A percentile compares a stretch with the other conserved stretches of the same genome.
These are phyloP conservation scores for Cerastis rubricosa DNA, from an alignment of 2,888 invertebrate species.

Conservation along the genomic window DNA sequence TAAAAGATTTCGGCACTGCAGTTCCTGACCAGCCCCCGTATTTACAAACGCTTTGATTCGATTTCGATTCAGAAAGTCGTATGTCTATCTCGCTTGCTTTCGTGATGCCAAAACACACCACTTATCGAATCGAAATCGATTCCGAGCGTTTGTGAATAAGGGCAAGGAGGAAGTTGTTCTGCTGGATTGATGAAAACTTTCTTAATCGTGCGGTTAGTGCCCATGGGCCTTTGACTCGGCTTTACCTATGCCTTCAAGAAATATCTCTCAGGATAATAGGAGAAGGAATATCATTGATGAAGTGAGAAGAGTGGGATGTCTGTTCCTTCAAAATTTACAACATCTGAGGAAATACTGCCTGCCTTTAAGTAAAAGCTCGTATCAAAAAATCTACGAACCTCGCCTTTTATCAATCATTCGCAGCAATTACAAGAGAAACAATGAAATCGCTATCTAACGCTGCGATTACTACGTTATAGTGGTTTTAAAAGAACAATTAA, in stretches of 20 bases:
- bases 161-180: not conserved
- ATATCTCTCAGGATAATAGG: too few relatives aligned
- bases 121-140: too few relatives aligned
- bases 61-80: too few relatives aligned
- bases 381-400: not conserved
- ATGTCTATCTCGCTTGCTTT: too few relatives aligned
- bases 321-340: not conserved
- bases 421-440: conserved; percentile 61
- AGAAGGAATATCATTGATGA: not conserved
- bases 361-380: not conserved
- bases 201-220: too few relatives aligned
- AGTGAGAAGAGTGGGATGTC: not conserved
- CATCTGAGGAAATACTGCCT: not conserved
- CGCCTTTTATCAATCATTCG: conserved; percentile 42
- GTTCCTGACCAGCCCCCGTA: not conserved
- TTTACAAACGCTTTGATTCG: too few relatives aligned
- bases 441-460: conserved; percentile 60
- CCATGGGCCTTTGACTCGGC: too few relatives aligned
- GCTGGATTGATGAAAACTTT: too few relatives aligned
- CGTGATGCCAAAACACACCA: too few relatives aligned
- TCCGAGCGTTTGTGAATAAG: too few relatives aligned
- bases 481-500: conserved; percentile 62
- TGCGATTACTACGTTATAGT: conserved; percentile 57
- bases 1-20: not conserved
- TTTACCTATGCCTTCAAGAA: too few relatives aligned